Evolutionary conservation across 2,888 invertebrate genomes (phyloP), one percentile per base, ranked within the genome.

Genomic region (Meiosimyza platycephala): DNA sequence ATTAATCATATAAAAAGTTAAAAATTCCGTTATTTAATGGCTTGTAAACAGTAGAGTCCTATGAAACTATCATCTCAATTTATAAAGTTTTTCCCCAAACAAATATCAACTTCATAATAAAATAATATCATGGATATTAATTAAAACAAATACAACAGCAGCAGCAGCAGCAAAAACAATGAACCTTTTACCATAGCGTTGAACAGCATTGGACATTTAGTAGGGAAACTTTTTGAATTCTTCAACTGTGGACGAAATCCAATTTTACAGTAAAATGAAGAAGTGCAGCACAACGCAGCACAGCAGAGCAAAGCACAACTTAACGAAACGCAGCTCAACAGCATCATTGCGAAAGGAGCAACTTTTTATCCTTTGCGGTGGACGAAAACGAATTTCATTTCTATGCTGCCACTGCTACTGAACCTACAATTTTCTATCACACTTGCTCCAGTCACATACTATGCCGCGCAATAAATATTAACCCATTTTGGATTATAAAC

Each of bases 61-160:
- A 16, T 15, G 28, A 22, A 57, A 15, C 57, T 57, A 57, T 57
- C 57, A 57, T 57, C 57, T 28, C 40, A 40, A 11, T 28, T 57
- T 57, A 57, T 13, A 57, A 57, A 28, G 28, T 28, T 28, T 28
- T 57, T 57, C 57, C 6, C 4, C 57, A 57, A 57, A 28, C 18
- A 28, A 57, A 57, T 15, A 13, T 13, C 2, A 57, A 28, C 28
- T 57, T 57, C 57, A 67, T 55, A 67, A 67, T 55, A 48, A 54
- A 67, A 67, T 67, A 67, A 47, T 67, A 67, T 64, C 64, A 51
- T 57, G 67, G 67, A 67, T 67, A 67, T 67, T 57, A 67, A 67
- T 67, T 57, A 67, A 67, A 67, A 57, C 40, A 40, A 40, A 40
- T 40, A 40, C 40, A 40, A 40, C 40, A 40, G 40, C 40, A 40